Base-by-base conservation (phyloP, 1,140 invertebrate genomes). In the Tribolium castaneum region DNA sequence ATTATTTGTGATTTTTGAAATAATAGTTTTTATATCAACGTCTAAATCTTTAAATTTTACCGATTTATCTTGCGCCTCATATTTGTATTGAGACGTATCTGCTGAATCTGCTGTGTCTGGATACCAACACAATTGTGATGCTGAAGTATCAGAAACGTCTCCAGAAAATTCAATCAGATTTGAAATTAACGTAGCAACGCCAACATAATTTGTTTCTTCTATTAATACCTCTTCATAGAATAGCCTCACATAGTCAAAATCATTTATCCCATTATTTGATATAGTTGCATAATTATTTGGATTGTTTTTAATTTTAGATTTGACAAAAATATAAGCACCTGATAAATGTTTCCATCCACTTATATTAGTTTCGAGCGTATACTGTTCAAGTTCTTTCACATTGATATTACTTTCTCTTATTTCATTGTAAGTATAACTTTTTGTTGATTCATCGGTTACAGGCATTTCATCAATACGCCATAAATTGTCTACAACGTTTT, bases 391-490 rank as follows among this genome's bases (percentile, higher is more conserved):
- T 70, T 76, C 59, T 70, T 76, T 70, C 34, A 76, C 75, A 70
- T 76, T 76, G 75, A 76, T 76, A 76, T 76, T 76, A 76, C 35
- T 76, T 76, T 76, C 75, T 76, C 75, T 70, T 76, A 70, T 76
- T 76, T 76, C 75, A 76, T 70, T 70, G 75, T 76, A 76, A 76
- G 75, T 76, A 70, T 76, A 76, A 76, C 13, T 76, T 76, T 76
- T 76, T 62, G 71, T 73, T 73, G 71, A 73, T 73, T 73, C 45
- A 73, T 73, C 71, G 22, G 22, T 50, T 73, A 50, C 50, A 51
- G 39, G 71, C 45, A 73, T 50, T 73, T 73, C 71, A 73, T 50
- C 39, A 73, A 73, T 73, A 73, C 71, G 71, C 71, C 71, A 73
- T 73, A 73, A 73, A 73, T 73, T 51, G 71, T 51, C 71, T 2